These are phyloP conservation scores for Cathartes aura DNA, from an alignment of 2,113 vertebrate species.

Conservation along the genomic window DNA sequence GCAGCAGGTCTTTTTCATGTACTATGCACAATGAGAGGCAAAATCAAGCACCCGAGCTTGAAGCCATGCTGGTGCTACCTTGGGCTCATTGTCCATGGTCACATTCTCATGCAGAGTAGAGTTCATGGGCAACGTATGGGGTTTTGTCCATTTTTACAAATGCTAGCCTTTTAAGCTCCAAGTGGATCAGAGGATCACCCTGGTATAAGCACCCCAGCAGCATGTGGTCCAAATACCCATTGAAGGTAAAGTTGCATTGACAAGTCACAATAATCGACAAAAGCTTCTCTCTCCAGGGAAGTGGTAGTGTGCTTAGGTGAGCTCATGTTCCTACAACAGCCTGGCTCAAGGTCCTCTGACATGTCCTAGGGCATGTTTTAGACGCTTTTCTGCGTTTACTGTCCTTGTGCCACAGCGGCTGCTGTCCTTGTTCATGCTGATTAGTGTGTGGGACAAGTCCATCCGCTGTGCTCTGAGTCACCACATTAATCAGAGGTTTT, in stretches of 20 bases:
- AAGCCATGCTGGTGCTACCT: neutral
- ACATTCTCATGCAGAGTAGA: neutral
- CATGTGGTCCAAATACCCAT: neutral
- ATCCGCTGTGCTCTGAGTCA: neutral
- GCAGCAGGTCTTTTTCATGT: neutral
- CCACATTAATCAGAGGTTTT: neutral
- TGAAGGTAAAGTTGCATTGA: neutral
- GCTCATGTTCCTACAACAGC: neutral
- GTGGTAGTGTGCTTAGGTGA: neutral
- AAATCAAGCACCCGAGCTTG: rapidly evolving
- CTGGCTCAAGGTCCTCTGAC: neutral
- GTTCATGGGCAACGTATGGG: neutral
- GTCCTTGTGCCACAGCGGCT: neutral
- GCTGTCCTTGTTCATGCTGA: neutral
- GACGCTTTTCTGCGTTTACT: neutral
- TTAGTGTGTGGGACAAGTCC: neutral
- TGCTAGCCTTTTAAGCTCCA: neutral
- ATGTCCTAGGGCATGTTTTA: neutral
- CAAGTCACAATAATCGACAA: neutral
- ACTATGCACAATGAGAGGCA: neutral
- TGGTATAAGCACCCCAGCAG: neutral
- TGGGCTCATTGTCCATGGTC: neutral
- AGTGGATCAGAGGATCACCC: neutral
- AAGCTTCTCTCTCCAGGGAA: neutral
- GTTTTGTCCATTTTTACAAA: neutral